phyloP scores from a whole-genome alignment of 2,797 vertebrate species.

The Coregonus suidteri region DNA sequence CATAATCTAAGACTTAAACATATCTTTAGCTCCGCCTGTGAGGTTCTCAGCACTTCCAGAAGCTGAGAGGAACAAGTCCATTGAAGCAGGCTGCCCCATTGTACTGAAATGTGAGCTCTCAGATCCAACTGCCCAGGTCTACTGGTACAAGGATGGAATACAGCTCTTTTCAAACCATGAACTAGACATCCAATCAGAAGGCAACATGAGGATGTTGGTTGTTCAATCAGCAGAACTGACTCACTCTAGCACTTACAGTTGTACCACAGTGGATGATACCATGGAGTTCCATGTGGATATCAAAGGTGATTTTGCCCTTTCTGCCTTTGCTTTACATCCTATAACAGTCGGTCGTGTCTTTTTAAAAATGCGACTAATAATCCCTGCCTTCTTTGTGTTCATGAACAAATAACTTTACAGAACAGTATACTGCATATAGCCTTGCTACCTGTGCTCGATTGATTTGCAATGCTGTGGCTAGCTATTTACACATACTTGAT shows the following conservation, averaged over 20 bases:
- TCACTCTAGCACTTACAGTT: conserved; percentile 78
- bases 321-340: conserved; percentile 40
- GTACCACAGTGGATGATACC: conserved; percentile 75
- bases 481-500: not conserved
- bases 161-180: conserved; percentile 67
- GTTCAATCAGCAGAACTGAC: conserved; percentile 71
- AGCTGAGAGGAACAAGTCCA: conserved; percentile 69
- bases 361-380: conserved; percentile 70
- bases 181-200: conserved; percentile 73
- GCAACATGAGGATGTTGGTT: conserved; percentile 71
- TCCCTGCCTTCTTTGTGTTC: conserved; percentile 59
- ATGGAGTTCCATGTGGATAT: conserved; percentile 82
- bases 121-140: conserved; percentile 72
- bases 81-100: conserved; percentile 72
- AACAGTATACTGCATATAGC: conserved; percentile 37
- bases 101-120: conserved; percentile 77
- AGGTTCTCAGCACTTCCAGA: conserved; percentile 77
- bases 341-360: conserved; percentile 19
- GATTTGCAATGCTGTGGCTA: conserved; percentile 44
- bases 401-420: not conserved
- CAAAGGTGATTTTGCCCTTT: conserved; percentile 82
- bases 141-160: conserved; percentile 77
- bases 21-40: conserved; percentile 80
- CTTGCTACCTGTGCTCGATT: conserved; percentile 39
- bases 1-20: conserved; percentile 67